Conservation (phyloP, 2,888 invertebrate species). For the Zygogramma bicolorata region DNA sequence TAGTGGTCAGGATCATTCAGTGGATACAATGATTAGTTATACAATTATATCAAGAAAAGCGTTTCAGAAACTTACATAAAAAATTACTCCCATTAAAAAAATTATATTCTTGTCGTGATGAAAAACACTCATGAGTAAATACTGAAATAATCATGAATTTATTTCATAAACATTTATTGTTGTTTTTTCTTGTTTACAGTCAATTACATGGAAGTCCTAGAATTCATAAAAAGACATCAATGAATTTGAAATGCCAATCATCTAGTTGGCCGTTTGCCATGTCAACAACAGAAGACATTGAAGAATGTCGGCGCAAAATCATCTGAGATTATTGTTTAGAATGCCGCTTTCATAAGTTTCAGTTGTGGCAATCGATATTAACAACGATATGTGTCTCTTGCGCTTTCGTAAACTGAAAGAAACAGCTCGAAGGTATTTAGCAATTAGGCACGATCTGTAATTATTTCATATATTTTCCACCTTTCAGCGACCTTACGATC, state of each 20-base stretch:
- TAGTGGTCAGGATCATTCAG: no score
- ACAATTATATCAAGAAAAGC: no score
- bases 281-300: background rate
- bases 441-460: conserved; percentile 44
- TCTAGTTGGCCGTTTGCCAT: conserved; percentile 1
- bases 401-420: conserved; percentile 40
- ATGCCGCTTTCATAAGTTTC: background rate
- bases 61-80: no score
- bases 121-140: no score
- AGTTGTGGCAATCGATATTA: background rate
- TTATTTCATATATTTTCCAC: conserved; percentile 55
- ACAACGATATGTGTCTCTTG: background rate
- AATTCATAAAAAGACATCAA: background rate
- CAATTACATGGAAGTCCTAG: no score
- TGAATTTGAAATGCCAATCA: background rate
- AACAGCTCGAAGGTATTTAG: conserved; percentile 43
- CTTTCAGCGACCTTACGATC: conserved; percentile 56
- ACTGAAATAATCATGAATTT: no score
- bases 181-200: no score
- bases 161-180: no score
- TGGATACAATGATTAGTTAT: no score
- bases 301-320: background rate
- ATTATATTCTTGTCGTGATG: no score
- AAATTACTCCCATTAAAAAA: no score
- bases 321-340: no score